Evolutionary conservation across 2,113 vertebrate species (phyloP).

Genomic region (Psilopogon haemacephalus): DNA sequence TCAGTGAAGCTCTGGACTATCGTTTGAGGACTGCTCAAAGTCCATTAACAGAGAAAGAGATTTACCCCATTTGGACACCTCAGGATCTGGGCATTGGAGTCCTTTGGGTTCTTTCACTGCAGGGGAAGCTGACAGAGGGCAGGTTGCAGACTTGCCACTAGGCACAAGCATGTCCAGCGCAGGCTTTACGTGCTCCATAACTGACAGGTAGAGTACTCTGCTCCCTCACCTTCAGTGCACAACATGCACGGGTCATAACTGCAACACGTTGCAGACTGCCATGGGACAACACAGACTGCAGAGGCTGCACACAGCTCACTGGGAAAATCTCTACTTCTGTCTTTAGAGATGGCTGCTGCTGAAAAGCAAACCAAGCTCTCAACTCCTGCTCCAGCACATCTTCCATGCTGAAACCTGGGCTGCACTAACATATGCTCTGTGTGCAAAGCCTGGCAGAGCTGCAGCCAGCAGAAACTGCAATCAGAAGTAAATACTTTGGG

Average conservation of each 20-base stretch:
- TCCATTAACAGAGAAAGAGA: background rate
- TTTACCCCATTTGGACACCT: background rate
- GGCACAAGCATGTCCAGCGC: background rate
- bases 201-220: background rate
- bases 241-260: background rate
- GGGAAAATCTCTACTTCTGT: background rate
- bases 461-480: constrained; percentile 50
- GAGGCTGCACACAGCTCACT: background rate
- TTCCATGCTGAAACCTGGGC: background rate
- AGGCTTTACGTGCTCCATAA: background rate
- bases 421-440: constrained; percentile 61
- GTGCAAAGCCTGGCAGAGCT: constrained; percentile 38
- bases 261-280: background rate
- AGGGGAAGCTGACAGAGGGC: background rate
- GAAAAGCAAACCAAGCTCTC: background rate
- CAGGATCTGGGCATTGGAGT: background rate
- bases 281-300: background rate
- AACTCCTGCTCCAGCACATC: background rate
- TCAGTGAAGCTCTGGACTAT: background rate
- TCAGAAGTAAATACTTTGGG: constrained; percentile 55
- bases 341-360: background rate
- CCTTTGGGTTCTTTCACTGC: background rate
- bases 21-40: background rate
- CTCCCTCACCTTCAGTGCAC: background rate
- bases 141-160: background rate